These are phyloP conservation scores for Callinectes sapidus DNA, from an alignment of 2,888 invertebrate species.

Conservation along the genomic window DNA sequence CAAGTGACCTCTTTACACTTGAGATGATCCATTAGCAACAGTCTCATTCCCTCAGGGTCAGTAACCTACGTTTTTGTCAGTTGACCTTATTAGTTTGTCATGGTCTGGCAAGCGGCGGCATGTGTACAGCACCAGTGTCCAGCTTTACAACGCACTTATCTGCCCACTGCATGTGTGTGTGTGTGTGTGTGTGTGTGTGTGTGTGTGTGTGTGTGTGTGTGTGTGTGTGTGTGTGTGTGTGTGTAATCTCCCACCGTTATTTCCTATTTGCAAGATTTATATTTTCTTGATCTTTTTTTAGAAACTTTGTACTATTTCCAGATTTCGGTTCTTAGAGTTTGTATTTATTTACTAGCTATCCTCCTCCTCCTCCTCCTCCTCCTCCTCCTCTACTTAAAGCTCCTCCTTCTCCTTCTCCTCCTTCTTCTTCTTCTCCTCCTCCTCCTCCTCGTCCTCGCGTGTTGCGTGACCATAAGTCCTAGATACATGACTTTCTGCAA, in stretches of 20 bases:
- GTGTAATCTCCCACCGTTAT: neutral
- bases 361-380: neutral
- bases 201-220: neutral
- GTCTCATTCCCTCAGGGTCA: neutral
- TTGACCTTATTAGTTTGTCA: constrained; percentile 1
- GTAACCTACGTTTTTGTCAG: neutral
- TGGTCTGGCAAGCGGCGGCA: neutral
- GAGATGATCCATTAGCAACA: neutral
- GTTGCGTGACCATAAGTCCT: neutral
- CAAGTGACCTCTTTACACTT: neutral
- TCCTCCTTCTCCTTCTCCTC: neutral
- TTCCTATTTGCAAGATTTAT: neutral
- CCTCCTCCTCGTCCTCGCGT: neutral
- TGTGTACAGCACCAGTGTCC: neutral
- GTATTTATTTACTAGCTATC: neutral
- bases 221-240: constrained; percentile 1
- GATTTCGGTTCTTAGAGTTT: neutral
- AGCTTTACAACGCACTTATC: neutral
- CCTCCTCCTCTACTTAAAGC: neutral
- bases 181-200: neutral
- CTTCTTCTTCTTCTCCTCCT: neutral
- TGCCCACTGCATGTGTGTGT: neutral
- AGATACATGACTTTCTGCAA: neutral
- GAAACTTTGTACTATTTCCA: neutral
- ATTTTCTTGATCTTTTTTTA: neutral